A percentile compares a stretch with the other conserved stretches of the same genome.
phyloP scores from a whole-genome alignment of 2,888 invertebrate species.

The Osmoderma eremita region DNA sequence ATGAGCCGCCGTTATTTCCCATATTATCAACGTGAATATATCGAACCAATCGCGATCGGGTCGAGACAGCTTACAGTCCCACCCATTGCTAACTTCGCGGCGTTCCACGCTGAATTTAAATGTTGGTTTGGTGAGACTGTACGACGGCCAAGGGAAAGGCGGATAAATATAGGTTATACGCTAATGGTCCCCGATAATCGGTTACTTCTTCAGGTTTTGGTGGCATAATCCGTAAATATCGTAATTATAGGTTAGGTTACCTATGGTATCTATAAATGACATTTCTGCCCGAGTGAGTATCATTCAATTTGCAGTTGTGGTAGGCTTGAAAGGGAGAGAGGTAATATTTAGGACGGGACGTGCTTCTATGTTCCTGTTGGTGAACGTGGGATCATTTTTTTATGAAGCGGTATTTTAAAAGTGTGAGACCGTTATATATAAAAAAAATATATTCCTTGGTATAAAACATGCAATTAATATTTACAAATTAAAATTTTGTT shows the following conservation, averaged over 20 bases:
- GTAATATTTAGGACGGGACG: neutral
- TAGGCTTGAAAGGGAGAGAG: neutral
- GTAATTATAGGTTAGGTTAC: conserved; percentile 48
- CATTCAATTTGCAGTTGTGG: conserved; percentile 38
- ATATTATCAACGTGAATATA: conserved; percentile 4
- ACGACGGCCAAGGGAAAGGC: conserved; percentile 9
- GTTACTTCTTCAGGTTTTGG: conserved; percentile 42
- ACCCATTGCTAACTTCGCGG: conserved; percentile 16
- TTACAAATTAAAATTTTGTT: too few relatives aligned
- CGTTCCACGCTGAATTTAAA: conserved; percentile 19
- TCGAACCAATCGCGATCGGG: neutral
- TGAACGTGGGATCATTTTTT: neutral
- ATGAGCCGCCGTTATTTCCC: conserved; percentile 11
- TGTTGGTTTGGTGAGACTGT: neutral
- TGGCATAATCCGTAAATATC: conserved; percentile 49
- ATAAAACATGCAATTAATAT: too few relatives aligned
- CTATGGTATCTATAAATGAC: conserved; percentile 9
- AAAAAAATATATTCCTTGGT: too few relatives aligned
- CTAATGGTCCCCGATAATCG: conserved; percentile 49
- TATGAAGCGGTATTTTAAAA: too few relatives aligned
- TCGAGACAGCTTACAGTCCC: neutral
- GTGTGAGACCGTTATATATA: too few relatives aligned
- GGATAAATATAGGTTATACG: conserved; percentile 49
- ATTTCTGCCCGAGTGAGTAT: conserved; percentile 26
- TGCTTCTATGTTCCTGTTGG: neutral